A percentile compares a stretch with the other conserved stretches of the same genome.
Conservation (phyloP, 1,140 invertebrate genomes). For the Drosophila biarmipes region DNA sequence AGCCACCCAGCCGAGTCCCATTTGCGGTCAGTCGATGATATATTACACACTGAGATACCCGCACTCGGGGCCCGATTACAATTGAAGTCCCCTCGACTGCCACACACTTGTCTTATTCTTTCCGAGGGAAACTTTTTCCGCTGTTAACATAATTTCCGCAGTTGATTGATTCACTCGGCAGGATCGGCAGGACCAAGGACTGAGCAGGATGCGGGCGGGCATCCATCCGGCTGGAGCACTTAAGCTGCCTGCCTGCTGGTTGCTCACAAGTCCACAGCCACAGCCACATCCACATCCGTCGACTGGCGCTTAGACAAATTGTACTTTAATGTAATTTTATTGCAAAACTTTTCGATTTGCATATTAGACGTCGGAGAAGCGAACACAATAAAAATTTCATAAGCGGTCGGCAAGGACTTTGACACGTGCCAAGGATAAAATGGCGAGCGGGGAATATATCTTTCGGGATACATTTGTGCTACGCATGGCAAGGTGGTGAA, state of each 20-base stretch:
- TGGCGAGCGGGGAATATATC: not conserved
- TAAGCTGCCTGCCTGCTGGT: conserved; percentile 37
- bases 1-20: conserved; percentile 43
- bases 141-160: conserved; percentile 82
- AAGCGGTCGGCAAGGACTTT: conserved; percentile 48
- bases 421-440: conserved; percentile 41
- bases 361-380: conserved; percentile 57
- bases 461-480: conserved; percentile 7
- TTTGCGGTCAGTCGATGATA: conserved; percentile 78
- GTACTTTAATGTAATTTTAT: conserved; percentile 83
- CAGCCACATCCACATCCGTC: conserved; percentile 22
- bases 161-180: conserved; percentile 77
- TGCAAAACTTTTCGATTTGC: conserved; percentile 81
- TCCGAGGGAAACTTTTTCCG: conserved; percentile 58
- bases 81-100: conserved; percentile 54
- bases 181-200: conserved; percentile 38
- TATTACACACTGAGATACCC: conserved; percentile 57
- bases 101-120: conserved; percentile 49
- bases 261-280: conserved; percentile 15
- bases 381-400: conserved; percentile 66
- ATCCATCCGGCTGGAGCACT: conserved; percentile 53
- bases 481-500: not conserved
- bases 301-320: conserved; percentile 72
- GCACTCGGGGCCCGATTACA: conserved; percentile 49
- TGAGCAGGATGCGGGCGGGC: conserved; percentile 27